Evolutionary conservation across 2,888 invertebrate genomes (phyloP), one percentile per base, ranked within the genome.

Genomic region (Tachina fera): DNA sequence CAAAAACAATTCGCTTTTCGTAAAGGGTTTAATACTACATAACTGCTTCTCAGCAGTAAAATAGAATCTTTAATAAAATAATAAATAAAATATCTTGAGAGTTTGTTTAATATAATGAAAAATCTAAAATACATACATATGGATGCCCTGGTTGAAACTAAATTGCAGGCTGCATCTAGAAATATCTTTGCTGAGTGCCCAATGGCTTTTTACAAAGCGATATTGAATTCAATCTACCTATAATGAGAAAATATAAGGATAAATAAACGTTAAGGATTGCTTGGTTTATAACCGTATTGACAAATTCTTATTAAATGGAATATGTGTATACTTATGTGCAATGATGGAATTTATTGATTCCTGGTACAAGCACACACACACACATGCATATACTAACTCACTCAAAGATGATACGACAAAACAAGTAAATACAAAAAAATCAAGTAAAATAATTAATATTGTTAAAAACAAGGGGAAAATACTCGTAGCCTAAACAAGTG

Each of bases 101-200:
- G 49, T 60, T 72, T 39, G 60, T 60, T 22, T 60, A 31, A 60
- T 60, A 39, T n/a, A 39, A 31, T 60, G 11, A 16, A 43, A 47
- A 47, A 60, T 47, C 49, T 47, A 60, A 13, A 3, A 56, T 45
- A 3, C 13, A 56, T 45, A 3, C 13, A 13, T 72, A 31, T 31
- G 31, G 31, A 31, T 31, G 31, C 31, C 5, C 31, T 31, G 31
- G 31, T 31, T 67, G 43, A 67, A 31, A 22, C 49, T n/a, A 65
- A 61, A 61, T 56, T 58, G 61, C 61, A 81, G 51, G 68, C 49
- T 22, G 58, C 71, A 58, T n/a, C 31, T 31, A 31, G 41, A 65
- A 65, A 47, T 16, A 31, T 58, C 16, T 47, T 72, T 39, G 11
- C 47, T 9, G 43, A 16, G 45, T 31, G n/a, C 0, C 14, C 16